Conservation (phyloP, 2,113 vertebrate species). For the Casuarius casuarius region DNA sequence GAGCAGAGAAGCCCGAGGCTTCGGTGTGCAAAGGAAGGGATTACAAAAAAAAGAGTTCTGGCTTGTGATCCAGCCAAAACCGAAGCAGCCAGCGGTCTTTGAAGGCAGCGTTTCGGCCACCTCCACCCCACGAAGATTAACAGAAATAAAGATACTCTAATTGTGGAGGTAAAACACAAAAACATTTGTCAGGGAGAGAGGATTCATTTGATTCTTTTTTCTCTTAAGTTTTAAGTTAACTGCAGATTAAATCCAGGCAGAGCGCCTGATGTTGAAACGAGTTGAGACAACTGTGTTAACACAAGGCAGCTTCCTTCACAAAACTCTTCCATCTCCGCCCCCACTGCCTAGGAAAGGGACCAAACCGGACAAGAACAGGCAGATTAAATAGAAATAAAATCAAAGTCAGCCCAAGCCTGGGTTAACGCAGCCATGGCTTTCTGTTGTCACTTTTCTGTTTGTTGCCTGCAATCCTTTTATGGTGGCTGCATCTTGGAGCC, state of each 20-base stretch:
- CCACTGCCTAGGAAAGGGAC: not conserved
- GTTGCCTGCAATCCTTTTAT: slow-evolving; percentile 39
- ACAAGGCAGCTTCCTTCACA: slow-evolving; percentile 4
- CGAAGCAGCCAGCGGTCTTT: not conserved
- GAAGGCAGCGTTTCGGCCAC: not conserved
- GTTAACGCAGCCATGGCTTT: not conserved
- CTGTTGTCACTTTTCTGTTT: not conserved
- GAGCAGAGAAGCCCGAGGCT: slow-evolving; percentile 7
- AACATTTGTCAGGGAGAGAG: not conserved
- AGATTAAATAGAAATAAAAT: slow-evolving; percentile 51
- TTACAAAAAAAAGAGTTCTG: not conserved
- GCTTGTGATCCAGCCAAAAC: not conserved
- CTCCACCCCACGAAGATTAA: not conserved
- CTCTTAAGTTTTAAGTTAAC: slow-evolving; percentile 58
- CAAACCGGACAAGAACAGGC: slow-evolving; percentile 17
- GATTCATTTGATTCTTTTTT: slow-evolving; percentile 27
- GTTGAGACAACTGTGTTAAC: slow-evolving; percentile 53
- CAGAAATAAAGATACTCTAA: not conserved
- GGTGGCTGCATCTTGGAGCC: slow-evolving; percentile 55
- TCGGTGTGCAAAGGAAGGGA: not conserved
- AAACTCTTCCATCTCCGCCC: slow-evolving; percentile 10
- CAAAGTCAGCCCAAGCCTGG: not conserved
- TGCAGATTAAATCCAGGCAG: slow-evolving; percentile 48
- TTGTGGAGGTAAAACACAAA: not conserved
- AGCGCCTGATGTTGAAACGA: slow-evolving; percentile 49